phyloP scores from a whole-genome alignment of 2,113 vertebrate genomes.

The Gnathonemus longibarbis region DNA sequence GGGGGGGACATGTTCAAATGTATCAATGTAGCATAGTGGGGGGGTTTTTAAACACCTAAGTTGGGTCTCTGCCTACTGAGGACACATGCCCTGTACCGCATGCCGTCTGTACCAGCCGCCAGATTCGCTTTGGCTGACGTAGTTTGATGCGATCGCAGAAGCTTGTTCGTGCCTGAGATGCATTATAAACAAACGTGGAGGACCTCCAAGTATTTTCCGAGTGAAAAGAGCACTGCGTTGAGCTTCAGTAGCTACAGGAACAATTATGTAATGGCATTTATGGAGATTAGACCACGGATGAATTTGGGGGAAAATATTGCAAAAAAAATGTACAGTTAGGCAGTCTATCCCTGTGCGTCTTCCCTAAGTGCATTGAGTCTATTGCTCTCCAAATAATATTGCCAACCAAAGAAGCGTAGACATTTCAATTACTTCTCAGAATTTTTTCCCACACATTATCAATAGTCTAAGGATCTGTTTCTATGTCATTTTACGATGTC shows the following conservation, averaged over 20 bases:
- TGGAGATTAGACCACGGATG: not conserved
- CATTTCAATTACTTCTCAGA: not conserved
- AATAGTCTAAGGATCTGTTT: not conserved
- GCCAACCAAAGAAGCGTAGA: not conserved
- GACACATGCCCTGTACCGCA: not conserved
- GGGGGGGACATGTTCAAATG: not conserved
- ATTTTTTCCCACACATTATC: not conserved
- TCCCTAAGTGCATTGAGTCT: not conserved
- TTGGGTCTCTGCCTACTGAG: not conserved
- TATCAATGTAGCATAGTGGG: not conserved
- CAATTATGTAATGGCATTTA: slow-evolving; percentile 1
- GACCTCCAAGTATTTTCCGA: not conserved
- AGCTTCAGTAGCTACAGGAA: not conserved
- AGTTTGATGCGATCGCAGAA: not conserved
- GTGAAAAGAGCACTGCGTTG: not conserved
- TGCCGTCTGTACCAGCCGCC: not conserved
- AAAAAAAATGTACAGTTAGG: not conserved
- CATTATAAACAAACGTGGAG: slow-evolving; percentile 1
- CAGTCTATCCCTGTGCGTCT: not conserved
- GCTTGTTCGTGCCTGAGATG: not conserved
- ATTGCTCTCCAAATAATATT: not conserved
- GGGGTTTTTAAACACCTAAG: not conserved
- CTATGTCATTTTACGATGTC: not conserved
- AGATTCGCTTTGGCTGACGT: not conserved
- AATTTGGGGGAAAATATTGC: not conserved